Evolutionary conservation across 1,140 invertebrate species (phyloP).

Genomic region (Danaus plexippus): DNA sequence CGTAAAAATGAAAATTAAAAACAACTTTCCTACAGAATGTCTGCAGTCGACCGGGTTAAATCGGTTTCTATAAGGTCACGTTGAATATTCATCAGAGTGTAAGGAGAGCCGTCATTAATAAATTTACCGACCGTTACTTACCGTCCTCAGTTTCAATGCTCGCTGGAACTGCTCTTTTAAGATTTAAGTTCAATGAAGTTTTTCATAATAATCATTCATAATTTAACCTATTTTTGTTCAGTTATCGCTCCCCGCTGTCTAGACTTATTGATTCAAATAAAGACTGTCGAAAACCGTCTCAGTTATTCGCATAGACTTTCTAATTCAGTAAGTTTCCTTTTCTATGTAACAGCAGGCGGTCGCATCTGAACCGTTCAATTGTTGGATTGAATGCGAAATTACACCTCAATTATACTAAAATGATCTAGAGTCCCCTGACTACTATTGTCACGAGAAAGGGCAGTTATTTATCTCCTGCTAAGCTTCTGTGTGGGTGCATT

Average conservation of each 20-base stretch:
- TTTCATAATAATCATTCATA: too few relatives aligned
- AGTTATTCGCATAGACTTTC: slow-evolving; percentile 10
- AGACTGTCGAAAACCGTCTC: slow-evolving; percentile 6
- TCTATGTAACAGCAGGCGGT: slow-evolving; percentile 8
- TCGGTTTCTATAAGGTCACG: slow-evolving; percentile 30
- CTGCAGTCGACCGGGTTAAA: slow-evolving; percentile 30
- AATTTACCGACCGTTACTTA: slow-evolving; percentile 17
- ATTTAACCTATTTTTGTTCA: too few relatives aligned
- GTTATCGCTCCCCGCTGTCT: slow-evolving; percentile 1
- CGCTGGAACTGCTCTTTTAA: neutral
- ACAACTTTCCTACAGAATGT: slow-evolving; percentile 28
- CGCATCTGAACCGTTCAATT: slow-evolving; percentile 2
- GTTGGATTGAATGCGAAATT: slow-evolving; percentile 10
- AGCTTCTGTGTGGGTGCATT: too few relatives aligned
- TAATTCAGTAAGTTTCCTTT: slow-evolving; percentile 15
- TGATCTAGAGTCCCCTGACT: too few relatives aligned
- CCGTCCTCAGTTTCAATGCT: slow-evolving; percentile 5
- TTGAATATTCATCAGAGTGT: slow-evolving; percentile 50
- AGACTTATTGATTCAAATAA: slow-evolving; percentile 12
- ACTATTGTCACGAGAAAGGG: too few relatives aligned
- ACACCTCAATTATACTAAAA: slow-evolving; percentile 3
- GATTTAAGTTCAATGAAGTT: too few relatives aligned
- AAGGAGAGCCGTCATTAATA: slow-evolving; percentile 21
- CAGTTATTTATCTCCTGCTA: too few relatives aligned
- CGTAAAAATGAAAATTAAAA: slow-evolving; percentile 59